Percentiles rank a stretch among this genome's conserved stretches.
phyloP scores from a whole-genome alignment of 2,888 invertebrate genomes.

The Erebia aethiops region DNA sequence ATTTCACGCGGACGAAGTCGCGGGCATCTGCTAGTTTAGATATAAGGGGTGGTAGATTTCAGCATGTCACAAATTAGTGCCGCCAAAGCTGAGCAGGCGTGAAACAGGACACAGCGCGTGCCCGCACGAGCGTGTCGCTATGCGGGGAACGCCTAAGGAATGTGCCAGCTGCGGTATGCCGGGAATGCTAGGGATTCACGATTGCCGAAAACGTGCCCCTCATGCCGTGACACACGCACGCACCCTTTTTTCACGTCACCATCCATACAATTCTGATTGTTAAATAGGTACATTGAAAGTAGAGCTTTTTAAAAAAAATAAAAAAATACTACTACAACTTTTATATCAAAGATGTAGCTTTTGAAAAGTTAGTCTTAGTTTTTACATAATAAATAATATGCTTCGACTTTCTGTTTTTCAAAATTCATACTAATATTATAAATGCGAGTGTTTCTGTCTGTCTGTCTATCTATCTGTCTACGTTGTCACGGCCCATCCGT shows the following conservation, averaged over 20 bases:
- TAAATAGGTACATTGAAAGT: no score
- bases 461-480: no score
- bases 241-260: conserved; percentile 24
- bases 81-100: conserved; percentile 37
- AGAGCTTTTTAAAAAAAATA: no score
- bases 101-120: conserved; percentile 28
- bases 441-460: no score
- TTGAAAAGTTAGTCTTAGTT: no score
- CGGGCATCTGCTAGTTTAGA: not conserved
- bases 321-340: no score
- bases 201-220: conserved; percentile 46
- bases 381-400: no score
- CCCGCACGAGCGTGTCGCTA: conserved; percentile 72
- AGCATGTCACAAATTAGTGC: conserved; percentile 17
- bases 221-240: conserved; percentile 46
- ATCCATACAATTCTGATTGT: not conserved
- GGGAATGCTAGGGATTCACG: conserved; percentile 54
- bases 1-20: no score
- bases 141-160: conserved; percentile 54
- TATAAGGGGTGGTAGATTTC: not conserved
- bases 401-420: no score
- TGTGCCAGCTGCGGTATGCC: conserved; percentile 54
- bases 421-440: no score
- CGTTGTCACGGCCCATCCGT: no score
- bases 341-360: no score